Conservation (phyloP, 2,113 vertebrate genomes). For the Oceanodroma tethys region DNA sequence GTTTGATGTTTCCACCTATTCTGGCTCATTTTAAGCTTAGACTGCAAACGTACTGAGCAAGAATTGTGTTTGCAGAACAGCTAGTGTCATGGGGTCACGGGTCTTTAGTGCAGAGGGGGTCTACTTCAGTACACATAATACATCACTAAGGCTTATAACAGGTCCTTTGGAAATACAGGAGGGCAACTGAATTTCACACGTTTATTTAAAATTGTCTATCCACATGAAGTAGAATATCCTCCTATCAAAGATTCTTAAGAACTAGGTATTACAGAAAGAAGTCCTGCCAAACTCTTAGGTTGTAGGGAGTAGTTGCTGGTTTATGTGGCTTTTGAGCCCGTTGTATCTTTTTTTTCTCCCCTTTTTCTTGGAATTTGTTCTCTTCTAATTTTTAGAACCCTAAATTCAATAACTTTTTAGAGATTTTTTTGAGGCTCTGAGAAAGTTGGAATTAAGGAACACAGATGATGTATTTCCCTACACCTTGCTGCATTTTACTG, state of each 20-base stretch:
- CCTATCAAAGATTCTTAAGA: background rate
- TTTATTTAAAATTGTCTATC: background rate
- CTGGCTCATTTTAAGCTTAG: background rate
- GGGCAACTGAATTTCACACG: background rate
- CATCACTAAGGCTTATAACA: background rate
- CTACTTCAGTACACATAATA: background rate
- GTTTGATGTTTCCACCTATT: background rate
- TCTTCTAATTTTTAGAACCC: background rate
- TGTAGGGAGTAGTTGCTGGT: background rate
- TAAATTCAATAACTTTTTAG: background rate
- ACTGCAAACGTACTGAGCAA: background rate
- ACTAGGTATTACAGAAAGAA: background rate
- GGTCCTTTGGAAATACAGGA: background rate
- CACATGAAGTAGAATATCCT: background rate
- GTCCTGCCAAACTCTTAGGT: background rate
- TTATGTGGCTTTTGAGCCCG: background rate
- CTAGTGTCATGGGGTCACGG: background rate
- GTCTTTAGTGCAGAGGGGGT: background rate
- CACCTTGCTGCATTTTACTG: background rate
- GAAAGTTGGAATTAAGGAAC: background rate
- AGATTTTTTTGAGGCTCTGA: background rate
- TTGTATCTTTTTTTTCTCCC: background rate
- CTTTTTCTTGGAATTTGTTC: background rate
- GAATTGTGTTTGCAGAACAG: background rate
- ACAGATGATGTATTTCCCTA: background rate